Conservation (phyloP, 2,113 vertebrate species). For the Nycticryphes semicollaris region DNA sequence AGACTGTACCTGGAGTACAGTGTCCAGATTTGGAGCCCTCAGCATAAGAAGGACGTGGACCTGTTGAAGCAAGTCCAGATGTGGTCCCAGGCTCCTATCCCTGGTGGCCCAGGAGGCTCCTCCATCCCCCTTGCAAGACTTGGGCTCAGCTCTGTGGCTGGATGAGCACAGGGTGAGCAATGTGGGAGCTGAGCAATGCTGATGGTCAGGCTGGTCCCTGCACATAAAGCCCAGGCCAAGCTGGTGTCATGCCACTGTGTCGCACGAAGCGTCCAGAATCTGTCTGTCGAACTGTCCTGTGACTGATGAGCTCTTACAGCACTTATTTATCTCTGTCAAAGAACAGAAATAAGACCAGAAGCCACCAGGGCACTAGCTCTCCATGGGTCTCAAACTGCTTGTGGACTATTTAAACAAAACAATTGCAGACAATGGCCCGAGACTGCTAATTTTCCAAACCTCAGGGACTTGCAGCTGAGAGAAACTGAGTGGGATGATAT, state of each 20-base stretch:
- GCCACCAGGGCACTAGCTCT: background rate
- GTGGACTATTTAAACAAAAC: too few relatives aligned
- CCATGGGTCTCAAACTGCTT: background rate
- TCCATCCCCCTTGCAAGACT: fast-evolving
- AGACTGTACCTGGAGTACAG: background rate
- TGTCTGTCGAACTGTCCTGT: fast-evolving
- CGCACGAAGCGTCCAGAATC: background rate
- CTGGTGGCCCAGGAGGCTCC: background rate
- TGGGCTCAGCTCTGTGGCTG: background rate
- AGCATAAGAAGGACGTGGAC: background rate
- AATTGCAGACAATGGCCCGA: fast-evolving
- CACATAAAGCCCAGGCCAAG: too few relatives aligned
- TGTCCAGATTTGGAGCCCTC: background rate
- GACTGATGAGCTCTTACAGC: background rate
- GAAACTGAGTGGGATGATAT: background rate
- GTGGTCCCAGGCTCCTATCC: fast-evolving
- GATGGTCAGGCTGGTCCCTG: background rate
- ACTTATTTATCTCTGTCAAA: too few relatives aligned
- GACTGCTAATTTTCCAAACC: too few relatives aligned
- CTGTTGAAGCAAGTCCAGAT: background rate
- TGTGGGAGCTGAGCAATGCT: background rate
- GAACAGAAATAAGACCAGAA: background rate
- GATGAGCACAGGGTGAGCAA: fast-evolving
- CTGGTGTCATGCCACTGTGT: background rate
- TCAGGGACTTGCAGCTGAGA: background rate